Percentiles rank a stretch among this genome's conserved stretches.
These are phyloP conservation scores for Scomber colias DNA, from an alignment of 2,113 vertebrate species.

Conservation along the genomic window DNA sequence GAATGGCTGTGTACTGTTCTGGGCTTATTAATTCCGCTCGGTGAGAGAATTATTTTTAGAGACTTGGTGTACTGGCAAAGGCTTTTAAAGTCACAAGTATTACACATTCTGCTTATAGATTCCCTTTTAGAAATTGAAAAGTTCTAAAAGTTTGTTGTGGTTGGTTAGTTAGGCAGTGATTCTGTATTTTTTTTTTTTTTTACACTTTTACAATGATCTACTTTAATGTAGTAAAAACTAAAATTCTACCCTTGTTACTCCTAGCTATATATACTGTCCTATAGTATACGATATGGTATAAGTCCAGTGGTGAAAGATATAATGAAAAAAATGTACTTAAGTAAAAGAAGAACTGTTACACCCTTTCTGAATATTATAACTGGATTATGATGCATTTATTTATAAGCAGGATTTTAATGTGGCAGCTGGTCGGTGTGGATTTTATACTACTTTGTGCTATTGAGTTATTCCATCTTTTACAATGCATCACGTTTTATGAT, in stretches of 20 bases:
- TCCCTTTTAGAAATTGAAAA: slow-evolving; percentile 76
- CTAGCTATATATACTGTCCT: neutral
- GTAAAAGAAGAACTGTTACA: neutral
- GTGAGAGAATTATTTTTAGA: slow-evolving; percentile 86
- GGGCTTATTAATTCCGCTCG: slow-evolving; percentile 85
- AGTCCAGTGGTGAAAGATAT: neutral
- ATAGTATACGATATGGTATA: no score
- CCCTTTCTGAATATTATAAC: neutral
- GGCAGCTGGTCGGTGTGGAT: neutral
- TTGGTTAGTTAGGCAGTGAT: slow-evolving; percentile 22
- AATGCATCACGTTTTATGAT: neutral
- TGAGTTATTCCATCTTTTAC: neutral
- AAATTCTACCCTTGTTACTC: neutral
- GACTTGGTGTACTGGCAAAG: slow-evolving; percentile 78
- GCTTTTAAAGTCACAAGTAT: slow-evolving; percentile 84
- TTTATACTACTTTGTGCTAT: neutral
- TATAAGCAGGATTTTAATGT: neutral
- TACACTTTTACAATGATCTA: slow-evolving; percentile 5
- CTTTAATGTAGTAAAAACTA: slow-evolving; percentile 11
- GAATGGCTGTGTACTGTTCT: slow-evolving; percentile 84
- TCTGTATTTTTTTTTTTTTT: neutral
- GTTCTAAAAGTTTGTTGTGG: slow-evolving; percentile 67
- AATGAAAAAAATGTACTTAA: neutral
- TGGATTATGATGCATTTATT: neutral
- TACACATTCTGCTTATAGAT: slow-evolving; percentile 78